Conservation (phyloP, 2,888 invertebrate species). For the Macrosoma leucophasiata region DNA sequence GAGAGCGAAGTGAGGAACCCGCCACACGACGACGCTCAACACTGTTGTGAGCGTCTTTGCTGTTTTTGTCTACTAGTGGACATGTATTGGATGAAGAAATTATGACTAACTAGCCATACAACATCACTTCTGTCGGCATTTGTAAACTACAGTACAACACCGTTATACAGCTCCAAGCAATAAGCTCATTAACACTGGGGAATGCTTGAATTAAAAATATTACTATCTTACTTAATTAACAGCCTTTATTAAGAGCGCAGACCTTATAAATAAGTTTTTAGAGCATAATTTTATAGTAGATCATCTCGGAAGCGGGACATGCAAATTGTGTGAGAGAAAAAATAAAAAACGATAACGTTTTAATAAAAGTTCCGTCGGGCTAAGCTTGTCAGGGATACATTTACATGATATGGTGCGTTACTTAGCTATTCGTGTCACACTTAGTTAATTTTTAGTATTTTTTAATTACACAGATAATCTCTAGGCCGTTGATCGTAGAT, state of each 20-base stretch:
- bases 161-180: slow-evolving; percentile 17
- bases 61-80: too few species aligned
- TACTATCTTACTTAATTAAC: slow-evolving; percentile 38
- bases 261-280: slow-evolving; percentile 60
- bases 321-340: slow-evolving; percentile 66
- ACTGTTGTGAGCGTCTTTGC: too few species aligned
- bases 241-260: slow-evolving; percentile 47
- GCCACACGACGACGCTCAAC: too few species aligned
- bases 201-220: slow-evolving; percentile 25
- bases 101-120: neutral
- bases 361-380: slow-evolving; percentile 59
- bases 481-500: too few species aligned
- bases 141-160: slow-evolving; percentile 1
- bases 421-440: slow-evolving; percentile 28
- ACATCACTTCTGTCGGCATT: neutral
- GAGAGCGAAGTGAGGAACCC: too few species aligned
- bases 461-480: slow-evolving; percentile 23
- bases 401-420: slow-evolving; percentile 34
- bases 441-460: slow-evolving; percentile 27
- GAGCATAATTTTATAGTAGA: slow-evolving; percentile 63
- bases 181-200: slow-evolving; percentile 22
- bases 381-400: slow-evolving; percentile 32
- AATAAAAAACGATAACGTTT: slow-evolving; percentile 70
- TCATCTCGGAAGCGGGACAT: slow-evolving; percentile 69
- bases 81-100: too few species aligned